Base-by-base conservation (phyloP, 2,888 invertebrate genomes). In the Lottia scabra region DNA sequence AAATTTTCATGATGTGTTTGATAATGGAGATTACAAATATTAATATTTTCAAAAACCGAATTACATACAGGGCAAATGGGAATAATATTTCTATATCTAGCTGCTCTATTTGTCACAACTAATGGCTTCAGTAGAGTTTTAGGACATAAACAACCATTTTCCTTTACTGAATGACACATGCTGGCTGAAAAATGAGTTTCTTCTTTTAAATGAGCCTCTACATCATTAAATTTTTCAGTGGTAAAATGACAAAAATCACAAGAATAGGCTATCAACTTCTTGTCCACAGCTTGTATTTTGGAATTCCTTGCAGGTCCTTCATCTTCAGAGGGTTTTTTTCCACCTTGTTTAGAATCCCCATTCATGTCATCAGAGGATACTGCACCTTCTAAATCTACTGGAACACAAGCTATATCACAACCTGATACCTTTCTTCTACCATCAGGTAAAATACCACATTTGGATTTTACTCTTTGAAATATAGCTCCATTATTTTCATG, bases 401-500 rank as follows among this genome's bases (percentile, higher is more conserved):
- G 56, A 19, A 56, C 56, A 56, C 23, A 23, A 56, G 19, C 56
- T 23, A 56, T 56, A 56, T 56, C 56, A 23, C 19, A 56, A 23
- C 56, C 56, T 3, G 56, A 56, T 56, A 56, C 23, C 23, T 56
- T 56, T 56, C 56, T 19, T 56, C 56, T 56, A 23, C 56, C 56
- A 56, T 56, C 56, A 23, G 56, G 19, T 13, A 56, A 56, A 23
- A 56, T 56, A 23, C 56, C 56, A 56, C 56, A 56, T 56, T 56
- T 56, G 5, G 56, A 19, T 56, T 56, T 56, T 3, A 56, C 19
- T 56, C 56, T 8, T 56, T 56, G 56, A 56, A 56, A 56, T 10
- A 56, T 15, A 56, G 56, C 56, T 56, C 56, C 56, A 56, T 56
- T 56, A 56, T 23, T 56, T 56, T 56, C 56, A 56, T 56, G 56